Base-by-base conservation (phyloP, 2,113 vertebrate genomes). In the Pelecanus crispus region DNA sequence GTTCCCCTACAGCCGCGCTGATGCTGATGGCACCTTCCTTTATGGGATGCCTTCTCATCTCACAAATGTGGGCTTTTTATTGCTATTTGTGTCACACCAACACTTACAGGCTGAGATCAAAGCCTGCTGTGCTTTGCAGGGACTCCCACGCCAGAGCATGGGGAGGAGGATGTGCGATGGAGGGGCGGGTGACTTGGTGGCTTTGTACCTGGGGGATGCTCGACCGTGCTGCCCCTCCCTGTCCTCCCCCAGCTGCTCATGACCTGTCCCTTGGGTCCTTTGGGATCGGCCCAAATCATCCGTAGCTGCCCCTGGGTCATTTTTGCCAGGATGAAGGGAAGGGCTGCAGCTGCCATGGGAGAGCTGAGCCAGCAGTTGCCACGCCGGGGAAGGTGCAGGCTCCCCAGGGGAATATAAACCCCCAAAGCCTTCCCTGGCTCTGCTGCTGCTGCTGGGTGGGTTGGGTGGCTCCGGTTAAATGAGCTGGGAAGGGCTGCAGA, bases 1-100 rank as follows among this genome's bases (percentile, higher is more conserved):
- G 1, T 50, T 67, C n/a, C n/a, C 45, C 58, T 32, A 3, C 0
- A 3, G 36, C 47, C 1, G 0, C 1, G 3, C 32, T 3, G 19
- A 29, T 11, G 52, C 52, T 17, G 55, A 10, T 47, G n/a, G 29
- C 7, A 3, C 79, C 52, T 77, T 68, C 50, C 65, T 31, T 71
- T 26, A 0, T 0, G 17, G 71, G 50, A 28, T 49, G n/a, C 40
- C 38, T 78, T 61, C 96, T 66, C 66, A 3, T 32, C 15, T 49
- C 47, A 4, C 63, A 24, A 2, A 8, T 3, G 5, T 17, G 66
- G 66, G 72, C 62, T 40, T 80, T 59, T 10, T 7, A 24, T 40
- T n/a, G 55, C 84, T 73, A 0, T 29, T 42, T 44, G 40, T 82
- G 82, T 63, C 72, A 25, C 4, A 1, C 31, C 65, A 17, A 11